Conservation (phyloP, 2,797 vertebrate species). For the Clarias pachynema region DNA sequence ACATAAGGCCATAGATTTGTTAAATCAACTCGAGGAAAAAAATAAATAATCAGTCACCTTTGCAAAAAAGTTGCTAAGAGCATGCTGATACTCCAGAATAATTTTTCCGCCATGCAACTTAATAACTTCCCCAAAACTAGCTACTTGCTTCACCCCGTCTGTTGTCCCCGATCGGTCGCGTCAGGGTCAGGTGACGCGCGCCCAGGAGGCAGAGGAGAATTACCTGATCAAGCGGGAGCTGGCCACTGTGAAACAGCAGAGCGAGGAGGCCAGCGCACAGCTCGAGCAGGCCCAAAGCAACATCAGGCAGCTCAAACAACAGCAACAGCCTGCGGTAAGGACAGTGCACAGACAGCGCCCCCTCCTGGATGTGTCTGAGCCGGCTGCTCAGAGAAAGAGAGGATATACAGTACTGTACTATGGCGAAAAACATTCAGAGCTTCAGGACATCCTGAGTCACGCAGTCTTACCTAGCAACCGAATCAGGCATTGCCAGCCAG, state of each 20-base stretch:
- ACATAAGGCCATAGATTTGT: neutral
- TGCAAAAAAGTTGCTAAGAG: slow-evolving; percentile 54
- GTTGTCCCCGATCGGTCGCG: slow-evolving; percentile 67
- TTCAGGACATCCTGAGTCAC: slow-evolving; percentile 15
- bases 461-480: slow-evolving; percentile 39
- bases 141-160: slow-evolving; percentile 52
- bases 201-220: slow-evolving; percentile 99
- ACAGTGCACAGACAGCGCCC: slow-evolving; percentile 62
- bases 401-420: no score
- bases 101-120: slow-evolving; percentile 14
- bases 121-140: slow-evolving; percentile 55
- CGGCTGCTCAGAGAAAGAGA: slow-evolving; percentile 1
- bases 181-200: slow-evolving; percentile 99
- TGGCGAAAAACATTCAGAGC: slow-evolving; percentile 18
- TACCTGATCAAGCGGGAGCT: slow-evolving; percentile 99
- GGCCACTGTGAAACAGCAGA: slow-evolving; percentile 96
- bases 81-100: slow-evolving; percentile 62
- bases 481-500: slow-evolving; percentile 17
- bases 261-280: slow-evolving; percentile 90
- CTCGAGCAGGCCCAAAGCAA: slow-evolving; percentile 92
- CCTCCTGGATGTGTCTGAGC: slow-evolving; percentile 41
- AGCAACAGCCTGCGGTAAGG: slow-evolving; percentile 91
- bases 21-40: neutral
- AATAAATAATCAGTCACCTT: slow-evolving; percentile 1
- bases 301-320: slow-evolving; percentile 91